Evolutionary conservation across 2,797 vertebrate species (phyloP).

Genomic region (Hyperoplus immaculatus): DNA sequence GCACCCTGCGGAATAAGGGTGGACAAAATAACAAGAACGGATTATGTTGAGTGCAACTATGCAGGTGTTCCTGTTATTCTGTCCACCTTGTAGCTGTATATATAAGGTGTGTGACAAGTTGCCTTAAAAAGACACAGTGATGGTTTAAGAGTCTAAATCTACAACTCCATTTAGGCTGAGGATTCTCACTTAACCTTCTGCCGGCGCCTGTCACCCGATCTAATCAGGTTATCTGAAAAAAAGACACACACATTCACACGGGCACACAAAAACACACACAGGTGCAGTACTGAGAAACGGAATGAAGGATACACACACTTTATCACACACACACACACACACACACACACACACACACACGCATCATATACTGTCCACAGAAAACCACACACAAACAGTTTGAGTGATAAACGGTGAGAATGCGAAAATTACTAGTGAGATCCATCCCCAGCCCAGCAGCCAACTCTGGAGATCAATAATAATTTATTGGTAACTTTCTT

Average conservation of each 20-base stretch:
- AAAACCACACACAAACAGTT: constrained; percentile 61
- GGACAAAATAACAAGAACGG: background rate
- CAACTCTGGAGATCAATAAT: constrained; percentile 79
- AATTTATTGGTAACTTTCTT: constrained; percentile 82
- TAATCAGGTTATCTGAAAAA: constrained; percentile 42
- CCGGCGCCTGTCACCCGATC: constrained; percentile 35
- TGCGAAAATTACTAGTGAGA: constrained; percentile 77
- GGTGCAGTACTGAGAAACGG: too few relatives aligned
- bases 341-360: background rate
- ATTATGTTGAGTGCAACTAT: background rate
- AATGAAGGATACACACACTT: too few relatives aligned
- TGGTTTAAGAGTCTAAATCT: constrained; percentile 39
- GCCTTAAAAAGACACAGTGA: background rate
- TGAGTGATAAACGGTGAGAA: constrained; percentile 77
- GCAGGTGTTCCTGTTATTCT: background rate
- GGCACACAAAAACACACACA: constrained; percentile 1
- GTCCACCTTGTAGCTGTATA: background rate
- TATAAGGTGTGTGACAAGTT: background rate
- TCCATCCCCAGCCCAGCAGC: constrained; percentile 72
- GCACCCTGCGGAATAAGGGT: background rate
- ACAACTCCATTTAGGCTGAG: constrained; percentile 41
- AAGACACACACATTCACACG: background rate
- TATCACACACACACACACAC: background rate
- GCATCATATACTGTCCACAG: constrained; percentile 42
- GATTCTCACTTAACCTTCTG: constrained; percentile 45